These are phyloP conservation scores for Ammodramus savannarum DNA, from an alignment of 2,113 vertebrate species.

Conservation along the genomic window DNA sequence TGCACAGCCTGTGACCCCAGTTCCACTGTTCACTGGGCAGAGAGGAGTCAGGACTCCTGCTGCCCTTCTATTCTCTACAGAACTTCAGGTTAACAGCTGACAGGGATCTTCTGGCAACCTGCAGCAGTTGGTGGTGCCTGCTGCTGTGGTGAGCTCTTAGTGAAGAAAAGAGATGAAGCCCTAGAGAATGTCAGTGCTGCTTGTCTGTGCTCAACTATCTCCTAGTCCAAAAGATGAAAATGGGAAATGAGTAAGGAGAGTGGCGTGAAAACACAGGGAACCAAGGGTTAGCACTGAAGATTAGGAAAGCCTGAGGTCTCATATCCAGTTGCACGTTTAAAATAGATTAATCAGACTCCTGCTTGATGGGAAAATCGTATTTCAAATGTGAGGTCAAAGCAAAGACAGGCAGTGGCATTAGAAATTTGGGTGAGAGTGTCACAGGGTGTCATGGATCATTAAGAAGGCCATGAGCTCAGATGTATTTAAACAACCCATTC, in stretches of 20 bases:
- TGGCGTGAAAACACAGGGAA: background rate
- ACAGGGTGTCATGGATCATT: accelerated
- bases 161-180: background rate
- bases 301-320: background rate
- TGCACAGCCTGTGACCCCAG: background rate
- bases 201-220: background rate
- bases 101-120: background rate
- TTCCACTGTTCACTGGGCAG: background rate
- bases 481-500: background rate
- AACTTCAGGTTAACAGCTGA: background rate
- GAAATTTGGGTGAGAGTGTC: background rate
- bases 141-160: background rate
- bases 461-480: background rate
- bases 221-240: background rate
- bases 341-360: background rate
- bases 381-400: background rate
- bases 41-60: background rate
- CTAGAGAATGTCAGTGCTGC: background rate
- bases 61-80: background rate
- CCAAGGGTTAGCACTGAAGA: background rate
- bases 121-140: background rate
- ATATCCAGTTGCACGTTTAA: background rate
- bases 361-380: background rate
- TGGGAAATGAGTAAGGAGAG: background rate
- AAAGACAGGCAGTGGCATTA: background rate